Conservation (phyloP, 2,797 vertebrate species). For the Chiloscyllium punctatum region DNA sequence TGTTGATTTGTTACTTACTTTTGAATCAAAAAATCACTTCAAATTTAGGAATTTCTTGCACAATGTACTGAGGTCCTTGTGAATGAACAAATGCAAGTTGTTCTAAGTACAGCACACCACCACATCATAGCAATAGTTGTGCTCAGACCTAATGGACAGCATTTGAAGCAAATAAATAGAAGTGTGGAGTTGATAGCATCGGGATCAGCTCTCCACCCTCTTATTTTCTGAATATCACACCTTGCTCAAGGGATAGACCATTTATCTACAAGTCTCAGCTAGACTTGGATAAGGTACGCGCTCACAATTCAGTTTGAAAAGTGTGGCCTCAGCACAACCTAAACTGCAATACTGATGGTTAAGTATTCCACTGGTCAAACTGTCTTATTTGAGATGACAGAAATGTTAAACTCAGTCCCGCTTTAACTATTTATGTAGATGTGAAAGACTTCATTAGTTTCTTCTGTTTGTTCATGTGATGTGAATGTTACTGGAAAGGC, state of each 20-base stretch:
- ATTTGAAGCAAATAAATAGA: neutral
- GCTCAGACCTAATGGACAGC: neutral
- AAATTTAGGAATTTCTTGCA: neutral
- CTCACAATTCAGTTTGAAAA: neutral
- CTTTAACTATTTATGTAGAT: neutral
- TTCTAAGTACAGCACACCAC: neutral
- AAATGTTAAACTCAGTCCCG: neutral
- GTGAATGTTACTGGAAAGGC: too few relatives aligned
- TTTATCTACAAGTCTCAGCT: neutral
- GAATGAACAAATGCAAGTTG: neutral
- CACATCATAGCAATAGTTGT: neutral
- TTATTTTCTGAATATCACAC: neutral
- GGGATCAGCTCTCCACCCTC: neutral
- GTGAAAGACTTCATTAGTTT: neutral
- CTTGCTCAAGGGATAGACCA: neutral
- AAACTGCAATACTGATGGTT: neutral
- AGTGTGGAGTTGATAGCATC: neutral
- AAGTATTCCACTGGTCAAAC: neutral
- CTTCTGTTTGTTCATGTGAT: too few relatives aligned
- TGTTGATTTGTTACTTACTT: neutral
- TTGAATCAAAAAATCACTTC: neutral
- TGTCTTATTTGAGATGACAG: neutral
- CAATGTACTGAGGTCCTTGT: neutral
- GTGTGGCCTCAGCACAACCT: neutral
- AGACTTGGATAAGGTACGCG: neutral